Evolutionary conservation across 2,113 vertebrate genomes (phyloP).

Genomic region (Myotis yumanensis): DNA sequence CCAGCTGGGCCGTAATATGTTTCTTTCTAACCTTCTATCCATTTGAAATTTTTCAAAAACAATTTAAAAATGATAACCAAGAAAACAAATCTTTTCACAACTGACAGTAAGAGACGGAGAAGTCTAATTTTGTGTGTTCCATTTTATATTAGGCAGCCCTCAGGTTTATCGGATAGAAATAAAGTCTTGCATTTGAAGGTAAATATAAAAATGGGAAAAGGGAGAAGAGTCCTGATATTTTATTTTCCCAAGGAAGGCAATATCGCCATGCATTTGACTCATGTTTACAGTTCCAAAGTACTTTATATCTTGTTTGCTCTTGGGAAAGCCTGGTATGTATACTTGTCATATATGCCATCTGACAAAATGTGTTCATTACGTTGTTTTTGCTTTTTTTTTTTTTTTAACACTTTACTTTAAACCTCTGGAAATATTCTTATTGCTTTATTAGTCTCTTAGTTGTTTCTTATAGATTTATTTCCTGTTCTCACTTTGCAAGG

Average conservation of each 20-base stretch:
- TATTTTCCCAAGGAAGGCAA: neutral
- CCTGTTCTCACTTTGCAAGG: neutral
- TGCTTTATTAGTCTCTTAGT: slow-evolving; percentile 17
- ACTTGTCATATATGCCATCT: neutral
- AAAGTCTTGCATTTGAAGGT: neutral
- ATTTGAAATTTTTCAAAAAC: neutral
- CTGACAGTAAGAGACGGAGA: neutral
- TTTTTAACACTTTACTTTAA: slow-evolving; percentile 15
- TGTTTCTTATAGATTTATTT: slow-evolving; percentile 53
- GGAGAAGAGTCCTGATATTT: neutral
- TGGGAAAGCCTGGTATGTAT: neutral
- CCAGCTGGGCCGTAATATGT: too few relatives aligned
- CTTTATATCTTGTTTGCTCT: neutral
- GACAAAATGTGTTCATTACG: neutral
- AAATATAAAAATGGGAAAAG: neutral
- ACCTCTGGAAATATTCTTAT: slow-evolving; percentile 17
- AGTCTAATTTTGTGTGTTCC: neutral
- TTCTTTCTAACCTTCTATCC: neutral
- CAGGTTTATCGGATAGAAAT: neutral
- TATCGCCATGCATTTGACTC: neutral
- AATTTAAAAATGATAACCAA: neutral
- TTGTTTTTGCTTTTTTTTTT: neutral
- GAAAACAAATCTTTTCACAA: neutral
- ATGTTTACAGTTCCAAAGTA: neutral
- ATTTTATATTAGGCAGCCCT: neutral